Conservation (phyloP, 2,888 invertebrate genomes). For the Nomada hirtipes region DNA sequence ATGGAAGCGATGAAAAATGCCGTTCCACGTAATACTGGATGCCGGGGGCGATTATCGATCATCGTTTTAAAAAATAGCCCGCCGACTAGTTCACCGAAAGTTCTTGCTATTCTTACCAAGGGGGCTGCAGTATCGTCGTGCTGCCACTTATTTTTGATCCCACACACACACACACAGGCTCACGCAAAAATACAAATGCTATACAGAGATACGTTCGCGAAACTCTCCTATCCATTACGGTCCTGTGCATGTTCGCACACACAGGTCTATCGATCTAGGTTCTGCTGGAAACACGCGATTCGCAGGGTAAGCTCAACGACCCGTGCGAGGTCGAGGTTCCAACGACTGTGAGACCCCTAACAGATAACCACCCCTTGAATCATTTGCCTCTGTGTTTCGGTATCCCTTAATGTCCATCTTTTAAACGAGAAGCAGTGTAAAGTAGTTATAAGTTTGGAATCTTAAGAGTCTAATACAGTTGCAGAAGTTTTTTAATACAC, state of each 20-base stretch:
- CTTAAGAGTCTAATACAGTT: too few species aligned
- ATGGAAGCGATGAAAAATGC: not conserved
- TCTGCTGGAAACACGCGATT: constrained; percentile 71
- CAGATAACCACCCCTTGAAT: constrained; percentile 25
- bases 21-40: not conserved
- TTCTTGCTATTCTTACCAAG: constrained; percentile 1
- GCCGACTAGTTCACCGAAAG: not conserved
- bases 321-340: constrained; percentile 69
- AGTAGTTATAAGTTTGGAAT: not conserved
- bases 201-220: constrained; percentile 18
- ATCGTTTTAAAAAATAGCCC: not conserved
- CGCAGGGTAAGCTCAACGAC: constrained; percentile 75
- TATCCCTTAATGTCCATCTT: not conserved
- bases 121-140: too few species aligned
- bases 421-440: not conserved
- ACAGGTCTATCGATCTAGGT: constrained; percentile 63
- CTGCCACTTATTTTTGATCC: constrained; percentile 14
- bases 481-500: too few species aligned
- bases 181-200: too few species aligned
- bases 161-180: not conserved
- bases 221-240: constrained; percentile 19
- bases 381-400: not conserved
- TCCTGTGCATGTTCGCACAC: constrained; percentile 32
- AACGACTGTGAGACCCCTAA: constrained; percentile 19
- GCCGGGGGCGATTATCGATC: not conserved